Evolutionary conservation across 2,113 vertebrate genomes (phyloP).

Genomic region (Cariama cristata): DNA sequence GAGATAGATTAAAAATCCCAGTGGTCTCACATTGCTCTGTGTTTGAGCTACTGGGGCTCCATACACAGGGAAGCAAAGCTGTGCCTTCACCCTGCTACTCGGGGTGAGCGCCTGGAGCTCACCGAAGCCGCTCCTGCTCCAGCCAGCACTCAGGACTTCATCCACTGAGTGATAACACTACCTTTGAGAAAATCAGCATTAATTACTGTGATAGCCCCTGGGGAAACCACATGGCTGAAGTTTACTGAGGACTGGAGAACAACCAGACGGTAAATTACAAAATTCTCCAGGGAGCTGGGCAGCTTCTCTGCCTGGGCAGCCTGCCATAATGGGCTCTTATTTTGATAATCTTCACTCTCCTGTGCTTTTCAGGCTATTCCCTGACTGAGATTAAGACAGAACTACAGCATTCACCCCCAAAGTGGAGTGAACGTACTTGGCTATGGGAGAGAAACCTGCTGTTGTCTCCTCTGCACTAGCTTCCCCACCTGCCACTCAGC

Average conservation of each 20-base stretch:
- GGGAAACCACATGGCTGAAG: not conserved
- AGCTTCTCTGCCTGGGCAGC: not conserved
- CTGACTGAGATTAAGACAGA: not conserved
- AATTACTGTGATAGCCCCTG: not conserved
- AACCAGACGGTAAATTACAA: not conserved
- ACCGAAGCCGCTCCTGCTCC: not conserved
- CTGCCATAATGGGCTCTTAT: not conserved
- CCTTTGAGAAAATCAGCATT: not conserved
- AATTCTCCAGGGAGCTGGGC: not conserved
- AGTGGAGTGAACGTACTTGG: not conserved
- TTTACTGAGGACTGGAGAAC: not conserved
- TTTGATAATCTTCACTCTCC: not conserved
- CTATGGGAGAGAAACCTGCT: not conserved
- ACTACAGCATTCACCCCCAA: not conserved
- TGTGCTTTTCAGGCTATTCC: not conserved
- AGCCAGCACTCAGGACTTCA: not conserved
- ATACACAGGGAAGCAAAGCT: not conserved
- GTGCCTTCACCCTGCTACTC: not conserved
- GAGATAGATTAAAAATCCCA: not conserved
- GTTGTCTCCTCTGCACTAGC: not conserved
- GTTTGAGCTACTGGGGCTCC: not conserved
- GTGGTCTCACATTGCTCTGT: not conserved
- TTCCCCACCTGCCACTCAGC: not conserved
- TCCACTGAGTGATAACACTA: not conserved
- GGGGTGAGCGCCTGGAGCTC: not conserved